Conservation (phyloP, 2,888 invertebrate genomes). For the Entomobrya multifasciata region DNA sequence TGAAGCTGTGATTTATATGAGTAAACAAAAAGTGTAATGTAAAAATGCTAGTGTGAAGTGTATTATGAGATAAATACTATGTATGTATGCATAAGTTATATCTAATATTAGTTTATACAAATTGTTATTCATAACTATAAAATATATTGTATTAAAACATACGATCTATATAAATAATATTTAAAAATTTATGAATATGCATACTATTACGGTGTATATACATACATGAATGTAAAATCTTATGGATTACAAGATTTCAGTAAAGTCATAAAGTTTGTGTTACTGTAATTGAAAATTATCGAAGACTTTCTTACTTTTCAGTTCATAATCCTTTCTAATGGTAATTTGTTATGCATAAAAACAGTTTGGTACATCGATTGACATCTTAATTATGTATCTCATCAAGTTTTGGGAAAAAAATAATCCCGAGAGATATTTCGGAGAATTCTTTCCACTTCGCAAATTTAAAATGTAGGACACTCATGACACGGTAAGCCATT, state of each 20-base stretch:
- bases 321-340: too few relatives aligned
- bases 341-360: too few relatives aligned
- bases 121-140: slow-evolving; percentile 5
- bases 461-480: too few relatives aligned
- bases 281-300: slow-evolving; percentile 15
- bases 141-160: neutral
- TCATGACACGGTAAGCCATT: too few relatives aligned
- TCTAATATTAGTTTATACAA: neutral
- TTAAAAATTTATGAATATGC: slow-evolving; percentile 21
- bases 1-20: slow-evolving; percentile 66
- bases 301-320: neutral
- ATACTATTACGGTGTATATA: too few relatives aligned
- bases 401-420: too few relatives aligned
- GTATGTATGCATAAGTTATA: slow-evolving; percentile 17
- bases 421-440: too few relatives aligned
- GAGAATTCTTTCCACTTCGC: too few relatives aligned
- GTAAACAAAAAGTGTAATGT: slow-evolving; percentile 41
- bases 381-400: too few relatives aligned
- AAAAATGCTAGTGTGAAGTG: slow-evolving; percentile 7
- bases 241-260: neutral
- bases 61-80: too few relatives aligned
- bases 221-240: slow-evolving; percentile 17
- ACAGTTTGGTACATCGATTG: too few relatives aligned
- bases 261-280: slow-evolving; percentile 26
- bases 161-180: neutral